Base-by-base conservation (phyloP, 2,113 vertebrate species). In the Thunnus thynnus region DNA sequence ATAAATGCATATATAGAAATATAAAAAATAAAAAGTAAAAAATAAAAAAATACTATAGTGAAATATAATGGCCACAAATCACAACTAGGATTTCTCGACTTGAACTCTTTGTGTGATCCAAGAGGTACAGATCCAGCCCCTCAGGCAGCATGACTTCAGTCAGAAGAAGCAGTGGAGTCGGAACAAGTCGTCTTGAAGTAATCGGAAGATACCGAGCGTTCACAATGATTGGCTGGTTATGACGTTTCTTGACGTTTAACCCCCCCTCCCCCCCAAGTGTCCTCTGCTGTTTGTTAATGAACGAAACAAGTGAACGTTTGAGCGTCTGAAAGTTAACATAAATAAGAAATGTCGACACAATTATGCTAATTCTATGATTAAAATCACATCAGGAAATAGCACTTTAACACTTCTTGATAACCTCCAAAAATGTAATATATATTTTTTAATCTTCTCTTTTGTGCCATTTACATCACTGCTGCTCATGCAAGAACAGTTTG, bases 1-100 rank as follows among this genome's bases (percentile, higher is more conserved):
- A 96, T 93, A 94, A 95, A 96, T 94, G 93, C 92, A 94, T 94
- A 93, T 93, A 92, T 86, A 90, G 76, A 93, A 91, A 94, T 94
- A 94, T 94, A 92, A 92, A 94, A 94, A 94, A 93, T 87, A 69
- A 93, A 93, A 94, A 92, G 71, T 90, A 92, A 84, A 89, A 93
- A 93, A 88, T 87, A 91, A 95, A 93, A 92, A 92, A 87, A 94
- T 93, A 94, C 85, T 91, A 88, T 93, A 63, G 92, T 95, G 95
- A 93, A 91, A 82, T 78, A 86, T 90, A 88, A 93, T 91, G 88
- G 91, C 88, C 91, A 95, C 91, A 87, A 85, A 86, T 88, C 89
- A 91, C 86, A 84, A 78, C 73, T 78, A 68, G 27, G 71, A 77
- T 88, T 82, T 89, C 80, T 87, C 44, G 2, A 69, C 67, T 91